Base-by-base conservation (phyloP, 2,888 invertebrate species). In the Thecophora atra region DNA sequence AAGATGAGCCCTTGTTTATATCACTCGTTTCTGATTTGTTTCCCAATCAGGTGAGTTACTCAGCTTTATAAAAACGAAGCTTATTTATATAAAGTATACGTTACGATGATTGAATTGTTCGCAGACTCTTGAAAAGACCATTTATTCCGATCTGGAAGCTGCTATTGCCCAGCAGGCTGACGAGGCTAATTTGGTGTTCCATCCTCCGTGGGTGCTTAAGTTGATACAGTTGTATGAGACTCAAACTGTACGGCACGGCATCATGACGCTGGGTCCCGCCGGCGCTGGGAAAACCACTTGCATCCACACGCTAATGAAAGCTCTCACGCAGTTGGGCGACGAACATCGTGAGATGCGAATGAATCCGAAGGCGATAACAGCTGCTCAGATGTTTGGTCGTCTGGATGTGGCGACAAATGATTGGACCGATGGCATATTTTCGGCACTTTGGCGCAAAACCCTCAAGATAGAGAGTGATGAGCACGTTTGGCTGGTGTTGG, bases 401-500 rank as follows among this genome's bases (percentile, higher is more conserved):
- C 88, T 98, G 26, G 98, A 98, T 83, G 98, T 98, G 0, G 97
- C 98, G 3, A 98, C 98, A 1, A 98, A 98, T 82, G 98, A 98
- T 83, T 98, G 98, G 98, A 98, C 98, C 0, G 98, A 98, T 85
- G 98, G 98, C 7, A 97, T 98, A 81, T 98, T 98, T 87, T 97
- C 98, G 0, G 96, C 98, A 0, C 88, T 98, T 0, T 98, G 98
- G 98, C 89, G 98, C 52, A 96, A 97, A 87, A 97, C 98, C 0
- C 89, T 97, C 1, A 95, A 95, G 87, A 88, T 94, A 1, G 97
- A 95, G 87, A 91, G 93, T 77, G 93, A 91, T 83, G 98, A 98
- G 80, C 90, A 95, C 83, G 91, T 98, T 26, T 98, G 98, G 98
- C 87, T 98, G 62, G 96, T 98, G 0, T 87, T 98, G 54, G 98